Conservation (phyloP, 2,113 vertebrate genomes). For the Mirounga angustirostris region DNA sequence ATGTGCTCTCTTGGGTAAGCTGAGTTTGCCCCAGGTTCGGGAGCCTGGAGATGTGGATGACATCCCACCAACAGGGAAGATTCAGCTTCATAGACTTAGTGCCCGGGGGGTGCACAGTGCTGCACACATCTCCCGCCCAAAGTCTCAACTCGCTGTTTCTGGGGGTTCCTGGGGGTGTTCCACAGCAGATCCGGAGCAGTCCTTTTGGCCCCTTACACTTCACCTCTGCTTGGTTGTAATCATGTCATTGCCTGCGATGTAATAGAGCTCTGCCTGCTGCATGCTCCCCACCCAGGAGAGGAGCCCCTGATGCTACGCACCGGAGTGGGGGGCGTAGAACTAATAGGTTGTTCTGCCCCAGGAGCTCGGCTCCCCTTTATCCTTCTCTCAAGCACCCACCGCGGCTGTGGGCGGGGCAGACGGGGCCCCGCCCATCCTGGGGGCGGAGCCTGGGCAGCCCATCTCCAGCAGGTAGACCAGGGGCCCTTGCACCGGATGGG, state of each 20-base stretch:
- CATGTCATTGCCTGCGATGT: no score
- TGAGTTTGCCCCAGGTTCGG: neutral
- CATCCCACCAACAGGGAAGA: neutral
- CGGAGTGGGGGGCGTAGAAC: neutral
- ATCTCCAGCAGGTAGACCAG: neutral
- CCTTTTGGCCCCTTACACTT: fast-evolving
- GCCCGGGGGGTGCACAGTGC: neutral
- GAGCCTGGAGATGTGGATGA: neutral
- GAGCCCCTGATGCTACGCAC: neutral
- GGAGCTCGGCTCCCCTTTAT: fast-evolving
- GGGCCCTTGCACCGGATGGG: neutral
- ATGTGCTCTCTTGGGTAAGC: neutral
- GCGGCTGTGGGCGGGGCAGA: fast-evolving
- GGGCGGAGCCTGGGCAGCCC: neutral
- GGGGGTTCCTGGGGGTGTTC: neutral
- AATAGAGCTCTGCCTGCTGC: neutral
- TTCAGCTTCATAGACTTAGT: neutral
- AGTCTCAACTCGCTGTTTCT: neutral
- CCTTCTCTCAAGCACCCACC: no score
- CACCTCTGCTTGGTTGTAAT: neutral
- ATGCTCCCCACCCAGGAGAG: neutral
- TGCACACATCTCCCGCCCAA: fast-evolving
- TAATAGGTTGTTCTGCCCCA: neutral
- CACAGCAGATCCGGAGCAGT: neutral
- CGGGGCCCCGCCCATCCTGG: neutral